phyloP scores from a whole-genome alignment of 2,797 vertebrate genomes.

The Leontocebus nigricollis region DNA sequence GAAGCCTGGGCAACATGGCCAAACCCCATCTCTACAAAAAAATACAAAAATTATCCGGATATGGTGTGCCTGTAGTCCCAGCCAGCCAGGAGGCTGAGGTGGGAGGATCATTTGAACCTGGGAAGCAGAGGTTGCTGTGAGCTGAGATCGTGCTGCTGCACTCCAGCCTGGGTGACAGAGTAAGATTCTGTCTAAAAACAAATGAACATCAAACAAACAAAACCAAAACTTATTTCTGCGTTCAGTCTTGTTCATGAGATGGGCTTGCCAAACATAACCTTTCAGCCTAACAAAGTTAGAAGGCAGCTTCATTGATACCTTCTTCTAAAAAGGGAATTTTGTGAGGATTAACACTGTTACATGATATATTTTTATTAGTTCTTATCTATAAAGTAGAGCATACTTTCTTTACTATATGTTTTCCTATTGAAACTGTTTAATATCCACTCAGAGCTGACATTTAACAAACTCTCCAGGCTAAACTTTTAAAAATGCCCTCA shows the following conservation, averaged over 20 bases:
- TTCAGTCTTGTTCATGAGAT: background rate
- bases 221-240: background rate
- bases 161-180: background rate
- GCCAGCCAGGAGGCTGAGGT: background rate
- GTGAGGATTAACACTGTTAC: background rate
- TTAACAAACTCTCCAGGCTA: background rate
- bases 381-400: background rate
- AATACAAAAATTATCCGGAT: background rate
- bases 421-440: background rate
- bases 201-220: background rate
- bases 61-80: background rate
- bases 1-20: background rate
- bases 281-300: background rate
- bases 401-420: background rate
- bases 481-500: background rate
- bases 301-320: background rate
- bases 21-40: background rate
- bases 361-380: background rate
- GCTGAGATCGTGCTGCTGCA: too few relatives aligned
- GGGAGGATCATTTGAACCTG: background rate
- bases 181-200: background rate
- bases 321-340: slow-evolving; percentile 11
- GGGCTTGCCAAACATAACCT: background rate
- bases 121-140: background rate
- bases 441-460: background rate